Evolutionary conservation across 2,113 vertebrate species (phyloP), one percentile per base, ranked within the genome.

Genomic region (Erythrocercus mccallii): DNA sequence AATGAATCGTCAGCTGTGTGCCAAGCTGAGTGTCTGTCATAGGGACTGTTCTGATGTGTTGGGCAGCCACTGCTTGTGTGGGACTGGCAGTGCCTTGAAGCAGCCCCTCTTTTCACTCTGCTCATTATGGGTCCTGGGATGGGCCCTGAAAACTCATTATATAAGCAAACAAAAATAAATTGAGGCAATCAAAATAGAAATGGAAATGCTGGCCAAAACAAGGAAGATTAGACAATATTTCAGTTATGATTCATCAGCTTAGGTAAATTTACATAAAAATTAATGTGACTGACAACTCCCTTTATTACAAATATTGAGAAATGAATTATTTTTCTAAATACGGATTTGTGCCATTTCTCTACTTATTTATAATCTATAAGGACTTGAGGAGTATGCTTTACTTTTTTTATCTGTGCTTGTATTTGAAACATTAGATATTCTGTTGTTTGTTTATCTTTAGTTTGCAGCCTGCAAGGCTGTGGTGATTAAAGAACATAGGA

Each of bases 211-310:
- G 60, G 71, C 54, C 80, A 68, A 92, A 90, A 1, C 27, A 47
- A 64, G 51, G 60, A 86, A 87, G 90, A 89, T 91, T 68, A 92
- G 87, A 61, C 94, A 94, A 48, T 92, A 94, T 94, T 94, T 94
- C 77, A 79, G 92, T 78, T 84, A 84, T 61, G 83, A 95, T 92
- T 92, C 91, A 97, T 94, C 95, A 88, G 88, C 80, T 95, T 94
- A 96, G 77, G 84, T 93, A 89, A 95, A 95, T 95, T 95, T 96
- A 91, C 86, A 92, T 95, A 81, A 97, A 96, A 91, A 87, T 64
- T 88, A 93, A 88, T 79, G 69, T 91, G 94, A 91, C 65, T 94
- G 94, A 95, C 92, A 92, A 70, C 71, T 87, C 38, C 28, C 62
- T 83, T 89, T 66, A 73, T 94, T 92, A 79, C 44, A 95, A 90